These are phyloP conservation scores for Thunnus albacares DNA, from an alignment of 2,797 vertebrate species.

Conservation along the genomic window DNA sequence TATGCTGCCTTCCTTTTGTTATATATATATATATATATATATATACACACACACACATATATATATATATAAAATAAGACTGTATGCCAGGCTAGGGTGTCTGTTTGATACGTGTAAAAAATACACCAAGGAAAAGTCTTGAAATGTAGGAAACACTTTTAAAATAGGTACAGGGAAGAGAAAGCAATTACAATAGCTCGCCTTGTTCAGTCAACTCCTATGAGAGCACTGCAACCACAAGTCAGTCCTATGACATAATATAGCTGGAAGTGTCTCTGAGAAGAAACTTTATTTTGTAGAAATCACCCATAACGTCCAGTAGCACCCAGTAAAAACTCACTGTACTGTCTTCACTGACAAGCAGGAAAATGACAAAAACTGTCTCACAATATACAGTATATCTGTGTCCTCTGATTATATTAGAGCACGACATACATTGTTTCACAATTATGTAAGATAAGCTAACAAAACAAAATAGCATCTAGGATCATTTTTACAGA, in stretches of 20 bases:
- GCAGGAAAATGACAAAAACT: too few relatives aligned
- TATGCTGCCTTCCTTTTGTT: constrained; percentile 24
- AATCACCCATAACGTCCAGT: background rate
- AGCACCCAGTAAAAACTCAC: background rate
- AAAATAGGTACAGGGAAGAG: background rate
- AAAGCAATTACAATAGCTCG: background rate
- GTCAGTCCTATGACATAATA: background rate
- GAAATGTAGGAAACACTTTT: background rate
- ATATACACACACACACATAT: too few relatives aligned
- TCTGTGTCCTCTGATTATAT: too few relatives aligned
- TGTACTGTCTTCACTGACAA: too few relatives aligned
- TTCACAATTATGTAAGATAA: background rate
- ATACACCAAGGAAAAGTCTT: background rate
- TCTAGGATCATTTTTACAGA: background rate
- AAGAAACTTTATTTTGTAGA: background rate
- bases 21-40: background rate
- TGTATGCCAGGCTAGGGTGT: background rate
- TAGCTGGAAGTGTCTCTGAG: background rate
- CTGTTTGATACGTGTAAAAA: background rate
- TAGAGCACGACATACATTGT: too few relatives aligned
- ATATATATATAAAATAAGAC: too few relatives aligned
- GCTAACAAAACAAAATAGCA: too few relatives aligned
- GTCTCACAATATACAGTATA: too few relatives aligned
- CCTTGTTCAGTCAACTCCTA: background rate
- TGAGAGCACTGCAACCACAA: background rate